These are phyloP conservation scores for Thunnus thynnus DNA, from an alignment of 2,113 vertebrate genomes.

Conservation along the genomic window DNA sequence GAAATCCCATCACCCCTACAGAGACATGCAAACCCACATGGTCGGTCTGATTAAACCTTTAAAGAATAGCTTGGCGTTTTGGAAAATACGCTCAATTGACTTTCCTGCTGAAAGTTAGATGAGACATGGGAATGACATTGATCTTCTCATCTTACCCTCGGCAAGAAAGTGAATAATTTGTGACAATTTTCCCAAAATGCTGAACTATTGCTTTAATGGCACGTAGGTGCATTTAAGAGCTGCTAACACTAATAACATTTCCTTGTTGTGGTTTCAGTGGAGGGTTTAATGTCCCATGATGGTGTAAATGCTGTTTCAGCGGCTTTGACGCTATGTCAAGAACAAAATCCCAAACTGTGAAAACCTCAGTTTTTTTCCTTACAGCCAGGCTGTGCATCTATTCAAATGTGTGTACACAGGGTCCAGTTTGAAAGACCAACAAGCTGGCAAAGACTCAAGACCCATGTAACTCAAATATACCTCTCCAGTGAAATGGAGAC, in stretches of 20 bases:
- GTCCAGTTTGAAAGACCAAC: slow-evolving; percentile 18
- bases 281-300: not conserved
- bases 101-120: no score
- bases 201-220: not conserved
- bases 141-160: no score
- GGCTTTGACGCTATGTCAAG: slow-evolving; percentile 8
- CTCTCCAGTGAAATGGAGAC: slow-evolving; percentile 54
- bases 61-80: no score
- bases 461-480: slow-evolving; percentile 41
- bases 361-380: not conserved
- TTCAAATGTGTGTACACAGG: slow-evolving; percentile 9
- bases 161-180: no score
- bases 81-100: no score
- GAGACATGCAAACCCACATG: not conserved
- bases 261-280: slow-evolving; percentile 4
- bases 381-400: not conserved
- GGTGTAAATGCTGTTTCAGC: slow-evolving; percentile 4
- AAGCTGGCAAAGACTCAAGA: slow-evolving; percentile 32
- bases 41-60: no score
- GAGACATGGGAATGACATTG: no score
- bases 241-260: slow-evolving; percentile 1
- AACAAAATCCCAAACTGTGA: slow-evolving; percentile 13
- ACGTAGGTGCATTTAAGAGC: not conserved
- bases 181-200: no score
- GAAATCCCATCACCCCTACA: not conserved